These are phyloP conservation scores for Irena cyanogastra DNA, from an alignment of 2,113 vertebrate species.

Conservation along the genomic window DNA sequence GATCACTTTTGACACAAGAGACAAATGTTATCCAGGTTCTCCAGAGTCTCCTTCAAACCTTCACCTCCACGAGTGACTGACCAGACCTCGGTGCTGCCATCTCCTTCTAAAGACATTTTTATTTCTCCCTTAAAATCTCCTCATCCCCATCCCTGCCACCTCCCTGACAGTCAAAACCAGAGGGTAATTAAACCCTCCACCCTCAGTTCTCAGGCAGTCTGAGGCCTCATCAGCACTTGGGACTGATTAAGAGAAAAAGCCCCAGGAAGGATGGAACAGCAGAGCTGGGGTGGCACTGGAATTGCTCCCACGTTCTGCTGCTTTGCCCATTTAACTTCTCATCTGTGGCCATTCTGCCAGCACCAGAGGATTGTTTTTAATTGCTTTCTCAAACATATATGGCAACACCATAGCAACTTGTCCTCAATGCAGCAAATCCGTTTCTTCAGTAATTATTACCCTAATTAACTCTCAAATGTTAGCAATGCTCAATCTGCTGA, in stretches of 20 bases:
- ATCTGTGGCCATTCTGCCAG: not conserved
- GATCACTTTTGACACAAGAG: not conserved
- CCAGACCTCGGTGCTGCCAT: not conserved
- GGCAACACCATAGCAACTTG: conserved; percentile 35
- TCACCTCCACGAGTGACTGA: accelerated
- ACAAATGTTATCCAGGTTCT: not conserved
- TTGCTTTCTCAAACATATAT: not conserved
- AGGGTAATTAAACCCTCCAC: not conserved
- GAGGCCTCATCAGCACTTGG: not conserved
- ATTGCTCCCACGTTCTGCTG: not conserved
- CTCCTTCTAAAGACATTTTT: not conserved
- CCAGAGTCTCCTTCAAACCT: not conserved
- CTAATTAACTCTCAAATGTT: conserved; percentile 26
- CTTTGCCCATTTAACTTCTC: not conserved
- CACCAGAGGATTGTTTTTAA: not conserved
- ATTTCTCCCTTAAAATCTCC: not conserved
- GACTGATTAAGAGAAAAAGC: not conserved
- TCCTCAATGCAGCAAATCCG: not conserved
- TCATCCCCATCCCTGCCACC: not conserved
- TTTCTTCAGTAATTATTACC: conserved; percentile 7
- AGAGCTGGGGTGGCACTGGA: not conserved
- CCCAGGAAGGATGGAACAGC: not conserved
- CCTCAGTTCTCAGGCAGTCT: not conserved
- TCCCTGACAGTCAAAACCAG: not conserved
- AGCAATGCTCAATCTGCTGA: not conserved